Evolutionary conservation across 30 jellyfish, hydroid and myxozoan species (phyloP).

Genomic region (Aurelia aurita): DNA sequence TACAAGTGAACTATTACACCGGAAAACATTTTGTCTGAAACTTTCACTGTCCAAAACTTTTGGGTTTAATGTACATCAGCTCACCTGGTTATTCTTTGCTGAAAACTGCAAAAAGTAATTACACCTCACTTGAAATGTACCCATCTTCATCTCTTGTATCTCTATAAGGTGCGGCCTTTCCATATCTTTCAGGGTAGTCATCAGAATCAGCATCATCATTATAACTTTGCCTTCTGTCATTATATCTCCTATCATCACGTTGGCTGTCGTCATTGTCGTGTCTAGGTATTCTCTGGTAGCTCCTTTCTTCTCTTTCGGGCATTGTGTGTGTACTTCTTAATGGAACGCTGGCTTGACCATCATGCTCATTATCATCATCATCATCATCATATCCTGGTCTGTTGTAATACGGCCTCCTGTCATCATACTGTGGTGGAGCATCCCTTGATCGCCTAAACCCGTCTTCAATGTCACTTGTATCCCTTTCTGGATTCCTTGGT

Average conservation of each 20-base stretch:
- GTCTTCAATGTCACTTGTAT: constrained; percentile 8
- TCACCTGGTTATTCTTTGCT: too few relatives aligned
- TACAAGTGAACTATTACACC: too few relatives aligned
- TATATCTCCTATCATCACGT: not conserved
- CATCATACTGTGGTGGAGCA: constrained; percentile 3
- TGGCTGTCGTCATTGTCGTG: constrained; percentile 6
- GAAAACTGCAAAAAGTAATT: not conserved
- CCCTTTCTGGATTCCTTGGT: not conserved
- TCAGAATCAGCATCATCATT: constrained; percentile 9
- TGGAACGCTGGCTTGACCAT: not conserved
- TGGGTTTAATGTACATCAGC: too few relatives aligned
- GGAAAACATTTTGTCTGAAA: too few relatives aligned
- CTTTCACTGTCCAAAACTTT: too few relatives aligned
- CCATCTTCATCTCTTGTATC: constrained; percentile 58
- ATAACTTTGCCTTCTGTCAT: not conserved
- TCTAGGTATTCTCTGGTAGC: not conserved
- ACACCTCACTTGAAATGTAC: constrained; percentile 53
- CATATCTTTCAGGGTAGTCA: not conserved
- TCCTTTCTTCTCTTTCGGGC: not conserved
- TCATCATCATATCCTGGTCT: constrained; percentile 26
- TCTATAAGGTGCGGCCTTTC: constrained; percentile 23
- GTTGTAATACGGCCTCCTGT: constrained; percentile 6
- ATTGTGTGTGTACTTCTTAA: not conserved
- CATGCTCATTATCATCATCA: constrained; percentile 12
- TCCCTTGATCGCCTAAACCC: not conserved